phyloP scores from a whole-genome alignment of 2,113 vertebrate species.

The Stomatorhinus ivindoensis region DNA sequence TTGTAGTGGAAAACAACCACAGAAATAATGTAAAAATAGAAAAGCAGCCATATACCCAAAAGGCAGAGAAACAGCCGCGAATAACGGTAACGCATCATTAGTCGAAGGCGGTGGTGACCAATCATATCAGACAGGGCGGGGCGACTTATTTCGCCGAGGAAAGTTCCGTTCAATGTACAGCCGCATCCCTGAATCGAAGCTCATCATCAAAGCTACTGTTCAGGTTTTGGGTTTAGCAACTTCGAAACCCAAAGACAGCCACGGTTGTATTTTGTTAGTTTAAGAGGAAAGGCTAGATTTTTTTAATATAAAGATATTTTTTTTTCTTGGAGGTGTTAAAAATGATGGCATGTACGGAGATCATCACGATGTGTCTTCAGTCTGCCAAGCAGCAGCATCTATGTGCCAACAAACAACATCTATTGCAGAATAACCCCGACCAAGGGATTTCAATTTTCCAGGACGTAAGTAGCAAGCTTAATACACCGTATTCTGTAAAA shows the following conservation, averaged over 20 bases:
- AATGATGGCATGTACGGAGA: slow-evolving; percentile 68
- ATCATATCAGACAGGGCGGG: slow-evolving; percentile 44
- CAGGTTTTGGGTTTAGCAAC: neutral
- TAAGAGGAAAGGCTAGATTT: neutral
- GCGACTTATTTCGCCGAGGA: slow-evolving; percentile 32
- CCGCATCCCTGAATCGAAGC: slow-evolving; percentile 27
- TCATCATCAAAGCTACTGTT: neutral
- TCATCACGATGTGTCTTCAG: slow-evolving; percentile 71
- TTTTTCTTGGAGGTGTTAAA: slow-evolving; percentile 21
- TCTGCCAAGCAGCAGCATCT: slow-evolving; percentile 66
- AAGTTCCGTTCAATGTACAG: slow-evolving; percentile 48
- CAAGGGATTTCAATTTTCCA: slow-evolving; percentile 64
- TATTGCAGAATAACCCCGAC: slow-evolving; percentile 40
- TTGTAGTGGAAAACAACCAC: neutral
- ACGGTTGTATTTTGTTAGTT: neutral
- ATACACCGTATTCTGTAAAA: neutral
- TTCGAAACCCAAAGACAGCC: neutral
- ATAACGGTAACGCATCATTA: neutral
- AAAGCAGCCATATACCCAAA: neutral
- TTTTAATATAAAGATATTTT: neutral
- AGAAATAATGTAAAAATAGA: neutral
- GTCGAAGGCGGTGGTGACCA: slow-evolving; percentile 34
- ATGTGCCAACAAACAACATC: slow-evolving; percentile 47
- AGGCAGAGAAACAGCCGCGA: neutral
- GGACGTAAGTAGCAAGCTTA: slow-evolving; percentile 55